A percentile compares a stretch with the other conserved stretches of the same genome.
These are phyloP conservation scores for Galaxias olidus DNA, from an alignment of 2,797 vertebrate genomes.

Conservation along the genomic window DNA sequence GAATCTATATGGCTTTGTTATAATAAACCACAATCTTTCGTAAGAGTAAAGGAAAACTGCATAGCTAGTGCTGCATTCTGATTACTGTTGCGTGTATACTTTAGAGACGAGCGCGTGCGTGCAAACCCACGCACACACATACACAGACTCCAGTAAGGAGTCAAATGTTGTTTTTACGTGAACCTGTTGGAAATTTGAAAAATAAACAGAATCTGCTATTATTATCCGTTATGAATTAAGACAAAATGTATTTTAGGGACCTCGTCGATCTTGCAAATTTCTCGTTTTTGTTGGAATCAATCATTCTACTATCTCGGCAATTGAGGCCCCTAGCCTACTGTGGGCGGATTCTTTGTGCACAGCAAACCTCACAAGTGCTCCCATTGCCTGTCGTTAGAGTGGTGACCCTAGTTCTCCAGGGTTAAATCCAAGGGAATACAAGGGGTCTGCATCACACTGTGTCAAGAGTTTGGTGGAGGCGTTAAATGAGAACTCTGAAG, in stretches of 20 bases:
- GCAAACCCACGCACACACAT: too few species aligned
- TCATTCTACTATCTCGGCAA: background rate
- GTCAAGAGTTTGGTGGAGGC: conserved; percentile 60
- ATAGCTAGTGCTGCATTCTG: too few species aligned
- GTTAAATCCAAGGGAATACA: conserved; percentile 66
- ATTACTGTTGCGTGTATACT: too few species aligned
- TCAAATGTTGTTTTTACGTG: too few species aligned
- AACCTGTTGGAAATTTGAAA: too few species aligned
- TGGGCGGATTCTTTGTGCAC: background rate
- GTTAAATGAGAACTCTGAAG: conserved; percentile 73
- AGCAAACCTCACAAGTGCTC: conserved; percentile 51
- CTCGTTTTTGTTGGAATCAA: conserved; percentile 3
- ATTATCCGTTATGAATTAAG: background rate
- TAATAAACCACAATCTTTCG: too few species aligned
- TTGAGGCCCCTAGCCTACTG: background rate
- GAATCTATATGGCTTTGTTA: too few species aligned
- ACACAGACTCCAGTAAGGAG: too few species aligned
- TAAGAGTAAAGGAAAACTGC: too few species aligned
- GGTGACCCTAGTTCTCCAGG: conserved; percentile 63
- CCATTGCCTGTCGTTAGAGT: conserved; percentile 40
- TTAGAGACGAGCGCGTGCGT: too few species aligned
- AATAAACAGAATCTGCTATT: too few species aligned
- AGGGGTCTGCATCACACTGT: conserved; percentile 36
- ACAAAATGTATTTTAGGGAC: background rate
- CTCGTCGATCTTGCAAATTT: conserved; percentile 6